A percentile compares a stretch with the other conserved stretches of the same genome.
Conservation (phyloP, 2,113 vertebrate genomes). For the Mola mola region DNA sequence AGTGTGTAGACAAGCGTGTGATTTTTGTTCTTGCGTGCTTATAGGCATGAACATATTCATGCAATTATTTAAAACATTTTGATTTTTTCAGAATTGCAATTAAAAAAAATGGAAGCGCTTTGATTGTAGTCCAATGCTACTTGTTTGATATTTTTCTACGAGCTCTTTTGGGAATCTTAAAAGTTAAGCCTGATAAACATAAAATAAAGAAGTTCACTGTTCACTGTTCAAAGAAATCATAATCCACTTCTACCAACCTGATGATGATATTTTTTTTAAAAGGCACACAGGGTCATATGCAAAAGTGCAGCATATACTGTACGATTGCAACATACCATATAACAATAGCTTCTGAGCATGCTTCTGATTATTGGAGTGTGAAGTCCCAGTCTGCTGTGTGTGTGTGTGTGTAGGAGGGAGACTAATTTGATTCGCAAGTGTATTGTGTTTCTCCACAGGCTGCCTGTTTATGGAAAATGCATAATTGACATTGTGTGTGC, state of each 20-base stretch:
- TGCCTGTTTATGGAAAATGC: conserved; percentile 59
- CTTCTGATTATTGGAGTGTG: conserved; percentile 61
- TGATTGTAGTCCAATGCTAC: too few species aligned
- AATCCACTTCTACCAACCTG: too few species aligned
- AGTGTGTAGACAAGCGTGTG: too few species aligned
- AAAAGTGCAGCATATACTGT: too few species aligned
- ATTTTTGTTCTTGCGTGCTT: not conserved
- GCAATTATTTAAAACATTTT: too few species aligned
- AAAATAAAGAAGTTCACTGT: too few species aligned
- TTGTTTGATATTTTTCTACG: too few species aligned
- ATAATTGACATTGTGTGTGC: conserved; percentile 43
- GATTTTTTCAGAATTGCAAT: too few species aligned
- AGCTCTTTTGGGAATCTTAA: too few species aligned
- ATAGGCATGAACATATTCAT: not conserved
- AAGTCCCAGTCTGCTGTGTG: conserved; percentile 60
- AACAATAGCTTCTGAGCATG: conserved; percentile 20
- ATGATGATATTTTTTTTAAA: not conserved
- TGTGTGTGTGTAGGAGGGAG: conserved; percentile 13
- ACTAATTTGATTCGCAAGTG: conserved; percentile 60
- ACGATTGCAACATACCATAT: too few species aligned
- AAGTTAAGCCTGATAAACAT: too few species aligned
- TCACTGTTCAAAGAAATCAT: not conserved
- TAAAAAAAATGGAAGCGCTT: too few species aligned
- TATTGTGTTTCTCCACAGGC: conserved; percentile 53
- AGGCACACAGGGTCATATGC: not conserved